Conservation (phyloP, 2,113 vertebrate species). For the Casuarius casuarius region DNA sequence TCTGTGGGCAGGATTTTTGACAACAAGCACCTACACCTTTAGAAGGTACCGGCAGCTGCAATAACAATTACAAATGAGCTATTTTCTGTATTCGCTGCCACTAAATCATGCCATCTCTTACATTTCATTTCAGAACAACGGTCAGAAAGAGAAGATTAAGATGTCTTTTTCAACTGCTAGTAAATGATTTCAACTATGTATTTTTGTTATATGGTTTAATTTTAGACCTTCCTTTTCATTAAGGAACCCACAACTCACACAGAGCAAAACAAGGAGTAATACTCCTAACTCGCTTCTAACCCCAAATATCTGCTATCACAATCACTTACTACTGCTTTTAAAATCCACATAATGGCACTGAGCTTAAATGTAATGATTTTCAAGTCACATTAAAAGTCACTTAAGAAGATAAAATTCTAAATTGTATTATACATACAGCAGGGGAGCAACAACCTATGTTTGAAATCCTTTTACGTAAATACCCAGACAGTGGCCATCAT, state of each 20-base stretch:
- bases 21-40: background rate
- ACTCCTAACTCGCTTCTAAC: background rate
- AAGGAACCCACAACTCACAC: background rate
- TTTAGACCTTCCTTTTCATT: background rate
- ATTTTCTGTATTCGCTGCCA: background rate
- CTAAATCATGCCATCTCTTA: background rate
- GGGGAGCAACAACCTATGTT: fast-evolving
- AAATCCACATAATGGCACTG: background rate
- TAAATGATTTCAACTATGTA: fast-evolving
- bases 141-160: background rate
- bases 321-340: background rate
- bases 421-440: background rate
- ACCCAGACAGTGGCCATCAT: background rate
- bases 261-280: background rate
- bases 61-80: background rate
- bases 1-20: background rate
- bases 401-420: background rate
- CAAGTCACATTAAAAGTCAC: background rate
- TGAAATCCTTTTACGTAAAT: background rate
- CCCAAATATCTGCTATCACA: background rate
- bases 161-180: background rate
- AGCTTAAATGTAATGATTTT: background rate
- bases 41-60: background rate
- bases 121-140: background rate
- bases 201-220: background rate